Base-by-base conservation (phyloP, 2,113 vertebrate genomes). In the Hyaena hyaena region DNA sequence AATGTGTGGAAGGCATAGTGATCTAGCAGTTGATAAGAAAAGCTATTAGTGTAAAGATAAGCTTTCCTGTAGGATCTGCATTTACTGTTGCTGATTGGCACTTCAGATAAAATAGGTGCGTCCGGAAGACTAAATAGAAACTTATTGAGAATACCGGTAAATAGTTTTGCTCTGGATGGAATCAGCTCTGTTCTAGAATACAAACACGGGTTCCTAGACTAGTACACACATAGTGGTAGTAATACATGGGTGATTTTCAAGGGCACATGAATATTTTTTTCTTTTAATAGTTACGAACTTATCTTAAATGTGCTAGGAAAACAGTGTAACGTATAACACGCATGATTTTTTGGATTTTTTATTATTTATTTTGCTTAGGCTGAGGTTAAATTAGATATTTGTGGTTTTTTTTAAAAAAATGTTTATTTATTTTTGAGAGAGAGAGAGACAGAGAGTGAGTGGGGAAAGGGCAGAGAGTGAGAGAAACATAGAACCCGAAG, bases 1-100 rank as follows among this genome's bases (percentile, higher is more conserved):
- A 76, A 97, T 96, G 94, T 97, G 96, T 95, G 94, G 96, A 98
- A 98, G 98, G 96, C 88, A 74, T 69, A 88, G 95, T 80, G 97
- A 98, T 98, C 93, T 96, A 88, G 93, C 0, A 1, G 91, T 90
- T 98, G 98, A 97, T 98, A 96, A 98, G 97, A 96, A 96, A 98
- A 98, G 97, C 96, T 94, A 61, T 98, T 97, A 98, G 96, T 24
- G 69, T 81, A 94, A 97, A 96, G 97, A 90, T 93, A 98, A 97
- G 95, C 97, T 97, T 97, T 87, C 87, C 83, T 93, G 92, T 97
- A 96, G 96, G 86, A 94, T 97, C 90, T 82, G 81, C 88, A 21
- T 28, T 65, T 65, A 76, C 61, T 88, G 39, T 50, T 50, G 35
- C 35, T 39, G 93, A 97, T 39, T 77, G 96, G 79, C 55, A 84